Evolutionary conservation across 1,140 invertebrate genomes (phyloP).

Genomic region (Leptinotarsa lineolata): DNA sequence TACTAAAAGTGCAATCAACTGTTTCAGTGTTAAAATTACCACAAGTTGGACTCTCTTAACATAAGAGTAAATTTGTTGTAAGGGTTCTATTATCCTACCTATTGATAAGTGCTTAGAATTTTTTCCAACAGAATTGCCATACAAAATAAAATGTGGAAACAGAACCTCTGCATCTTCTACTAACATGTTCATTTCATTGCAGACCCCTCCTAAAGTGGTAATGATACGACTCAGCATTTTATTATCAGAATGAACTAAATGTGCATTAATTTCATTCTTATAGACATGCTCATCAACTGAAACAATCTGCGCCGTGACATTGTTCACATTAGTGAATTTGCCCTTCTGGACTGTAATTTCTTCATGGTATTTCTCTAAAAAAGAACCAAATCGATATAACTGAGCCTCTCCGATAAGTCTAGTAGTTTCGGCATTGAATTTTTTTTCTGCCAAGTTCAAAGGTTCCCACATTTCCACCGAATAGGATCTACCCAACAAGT

Average conservation of each 20-base stretch:
- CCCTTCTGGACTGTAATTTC: constrained; percentile 61
- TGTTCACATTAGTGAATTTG: constrained; percentile 52
- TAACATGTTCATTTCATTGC: constrained; percentile 74
- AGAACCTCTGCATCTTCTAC: constrained; percentile 71
- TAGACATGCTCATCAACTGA: constrained; percentile 62
- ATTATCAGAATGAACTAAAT: constrained; percentile 80
- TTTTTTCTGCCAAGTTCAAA: constrained; percentile 45
- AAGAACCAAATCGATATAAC: constrained; percentile 70
- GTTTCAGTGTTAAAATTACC: constrained; percentile 66
- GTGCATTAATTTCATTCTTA: constrained; percentile 69
- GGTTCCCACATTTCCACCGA: constrained; percentile 48
- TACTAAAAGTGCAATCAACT: constrained; percentile 67
- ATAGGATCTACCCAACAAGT: too few relatives aligned
- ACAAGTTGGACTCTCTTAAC: constrained; percentile 70
- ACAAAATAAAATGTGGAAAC: constrained; percentile 65
- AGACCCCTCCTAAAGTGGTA: constrained; percentile 78
- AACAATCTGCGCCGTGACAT: constrained; percentile 63
- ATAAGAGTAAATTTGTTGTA: constrained; percentile 71
- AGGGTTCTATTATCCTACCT: constrained; percentile 57
- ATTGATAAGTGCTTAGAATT: constrained; percentile 43
- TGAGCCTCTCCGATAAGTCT: constrained; percentile 64
- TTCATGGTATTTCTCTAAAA: constrained; percentile 69
- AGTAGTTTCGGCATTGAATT: constrained; percentile 50
- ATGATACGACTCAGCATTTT: constrained; percentile 80
- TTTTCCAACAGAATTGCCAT: constrained; percentile 61